A percentile compares a stretch with the other conserved stretches of the same genome.
Evolutionary conservation across 1,140 invertebrate species (phyloP).

Genomic region (Scylla paramamosain): DNA sequence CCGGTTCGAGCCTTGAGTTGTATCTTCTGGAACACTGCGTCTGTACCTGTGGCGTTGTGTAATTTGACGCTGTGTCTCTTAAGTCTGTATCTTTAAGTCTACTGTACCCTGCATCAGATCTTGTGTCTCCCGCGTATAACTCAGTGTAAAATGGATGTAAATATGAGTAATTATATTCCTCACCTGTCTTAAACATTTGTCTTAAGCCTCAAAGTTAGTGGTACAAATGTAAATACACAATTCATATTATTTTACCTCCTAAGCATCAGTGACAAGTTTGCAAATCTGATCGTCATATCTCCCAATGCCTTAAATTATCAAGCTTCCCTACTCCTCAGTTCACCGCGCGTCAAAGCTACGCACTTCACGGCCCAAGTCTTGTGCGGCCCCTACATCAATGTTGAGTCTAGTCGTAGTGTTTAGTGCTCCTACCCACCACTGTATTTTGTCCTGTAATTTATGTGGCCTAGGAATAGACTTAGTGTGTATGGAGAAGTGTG

Average conservation of each 20-base stretch:
- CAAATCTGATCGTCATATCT: background rate
- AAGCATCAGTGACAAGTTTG: background rate
- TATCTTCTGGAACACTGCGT: background rate
- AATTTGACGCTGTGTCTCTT: background rate
- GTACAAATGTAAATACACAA: conserved; percentile 59
- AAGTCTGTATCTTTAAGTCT: no score
- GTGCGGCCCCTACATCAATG: no score
- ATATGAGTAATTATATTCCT: background rate
- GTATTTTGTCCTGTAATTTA: no score
- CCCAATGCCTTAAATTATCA: background rate
- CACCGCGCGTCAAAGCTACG: no score
- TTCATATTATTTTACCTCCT: background rate
- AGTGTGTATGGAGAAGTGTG: no score
- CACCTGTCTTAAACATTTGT: background rate
- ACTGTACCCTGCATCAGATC: background rate
- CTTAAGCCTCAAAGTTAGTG: conserved; percentile 43
- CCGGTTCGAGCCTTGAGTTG: background rate
- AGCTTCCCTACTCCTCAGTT: no score
- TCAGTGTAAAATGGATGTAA: background rate
- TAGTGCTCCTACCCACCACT: no score
- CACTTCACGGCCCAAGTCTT: no score
- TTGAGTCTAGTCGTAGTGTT: no score
- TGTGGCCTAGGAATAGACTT: no score
- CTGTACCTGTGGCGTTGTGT: background rate
- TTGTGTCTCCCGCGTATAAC: background rate